Evolutionary conservation across 2,113 vertebrate species (phyloP).

Genomic region (Percina caprodes): DNA sequence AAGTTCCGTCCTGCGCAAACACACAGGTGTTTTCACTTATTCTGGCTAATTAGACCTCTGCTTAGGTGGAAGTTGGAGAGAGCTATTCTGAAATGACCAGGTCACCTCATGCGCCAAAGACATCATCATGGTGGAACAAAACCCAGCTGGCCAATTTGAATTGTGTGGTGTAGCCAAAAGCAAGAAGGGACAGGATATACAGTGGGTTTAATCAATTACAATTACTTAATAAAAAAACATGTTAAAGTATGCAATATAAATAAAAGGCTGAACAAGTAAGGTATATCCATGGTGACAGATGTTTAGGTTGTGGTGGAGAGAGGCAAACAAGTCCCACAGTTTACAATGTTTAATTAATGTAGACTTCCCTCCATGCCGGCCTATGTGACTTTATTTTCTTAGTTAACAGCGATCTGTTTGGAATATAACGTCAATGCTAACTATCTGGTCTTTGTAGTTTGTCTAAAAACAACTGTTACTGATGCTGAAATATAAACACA

Average conservation of each 20-base stretch:
- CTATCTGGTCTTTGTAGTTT: neutral
- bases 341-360: neutral
- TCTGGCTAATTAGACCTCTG: neutral
- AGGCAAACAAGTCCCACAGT: neutral
- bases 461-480: neutral
- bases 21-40: neutral
- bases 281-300: neutral
- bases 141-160: neutral
- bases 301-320: neutral
- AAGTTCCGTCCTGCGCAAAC: neutral
- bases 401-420: too few species aligned
- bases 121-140: neutral
- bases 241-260: neutral
- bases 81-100: neutral
- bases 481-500: neutral
- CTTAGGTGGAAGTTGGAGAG: neutral
- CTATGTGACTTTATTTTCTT: neutral
- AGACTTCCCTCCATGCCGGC: too few species aligned
- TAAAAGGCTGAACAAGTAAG: neutral
- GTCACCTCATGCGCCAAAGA: neutral
- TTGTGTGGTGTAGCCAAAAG: neutral
- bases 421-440: neutral
- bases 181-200: neutral
- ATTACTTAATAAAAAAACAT: neutral
- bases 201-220: neutral